Evolutionary conservation across 1,140 invertebrate genomes (phyloP).

Genomic region (Dreissena polymorpha): DNA sequence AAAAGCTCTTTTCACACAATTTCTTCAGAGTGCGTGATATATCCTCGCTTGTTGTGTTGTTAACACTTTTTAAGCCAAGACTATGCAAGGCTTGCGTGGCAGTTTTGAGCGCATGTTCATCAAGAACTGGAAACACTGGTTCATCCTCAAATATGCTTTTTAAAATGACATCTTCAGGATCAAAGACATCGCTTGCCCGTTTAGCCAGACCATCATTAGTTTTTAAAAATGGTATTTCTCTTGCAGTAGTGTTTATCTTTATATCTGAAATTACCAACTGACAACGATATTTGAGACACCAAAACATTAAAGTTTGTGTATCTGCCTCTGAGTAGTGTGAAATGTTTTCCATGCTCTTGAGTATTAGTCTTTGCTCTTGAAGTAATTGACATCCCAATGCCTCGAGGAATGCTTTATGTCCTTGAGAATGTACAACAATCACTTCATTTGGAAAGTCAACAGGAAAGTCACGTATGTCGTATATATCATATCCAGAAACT

Average conservation of each 20-base stretch:
- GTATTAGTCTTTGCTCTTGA: too few relatives aligned
- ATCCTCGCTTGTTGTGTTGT: neutral
- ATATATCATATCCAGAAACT: neutral
- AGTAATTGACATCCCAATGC: too few relatives aligned
- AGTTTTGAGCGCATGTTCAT: neutral
- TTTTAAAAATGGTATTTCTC: neutral
- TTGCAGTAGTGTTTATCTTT: neutral
- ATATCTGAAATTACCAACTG: too few relatives aligned
- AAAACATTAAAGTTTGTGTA: too few relatives aligned
- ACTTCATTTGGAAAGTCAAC: neutral
- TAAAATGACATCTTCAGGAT: slow-evolving; percentile 2
- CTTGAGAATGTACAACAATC: neutral
- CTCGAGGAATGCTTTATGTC: too few relatives aligned
- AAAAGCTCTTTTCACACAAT: too few relatives aligned
- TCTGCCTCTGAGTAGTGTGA: too few relatives aligned
- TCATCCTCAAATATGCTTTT: neutral
- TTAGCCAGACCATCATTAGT: neutral
- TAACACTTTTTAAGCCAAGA: neutral
- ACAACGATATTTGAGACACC: too few relatives aligned
- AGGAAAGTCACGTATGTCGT: neutral
- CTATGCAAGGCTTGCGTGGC: neutral
- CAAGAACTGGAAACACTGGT: neutral
- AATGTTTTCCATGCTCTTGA: too few relatives aligned
- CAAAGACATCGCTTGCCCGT: neutral
- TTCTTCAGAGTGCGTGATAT: neutral